phyloP scores from a whole-genome alignment of 2,113 vertebrate species.

The Sander vitreus region DNA sequence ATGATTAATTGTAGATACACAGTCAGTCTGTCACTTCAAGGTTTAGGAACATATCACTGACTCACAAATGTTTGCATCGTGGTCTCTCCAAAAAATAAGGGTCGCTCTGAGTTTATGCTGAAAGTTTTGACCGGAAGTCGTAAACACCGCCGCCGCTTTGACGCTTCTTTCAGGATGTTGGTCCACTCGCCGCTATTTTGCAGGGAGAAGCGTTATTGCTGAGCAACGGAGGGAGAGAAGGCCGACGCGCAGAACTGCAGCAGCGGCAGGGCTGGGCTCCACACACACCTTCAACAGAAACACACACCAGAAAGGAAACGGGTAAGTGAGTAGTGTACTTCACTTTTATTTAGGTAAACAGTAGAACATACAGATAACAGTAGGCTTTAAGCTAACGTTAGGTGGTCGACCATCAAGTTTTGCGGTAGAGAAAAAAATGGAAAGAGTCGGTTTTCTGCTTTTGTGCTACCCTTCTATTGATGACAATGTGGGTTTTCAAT shows the following conservation, averaged over 20 bases:
- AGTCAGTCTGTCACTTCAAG: background rate
- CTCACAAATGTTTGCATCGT: background rate
- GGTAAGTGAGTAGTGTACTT: conserved; percentile 54
- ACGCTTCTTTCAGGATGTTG: background rate
- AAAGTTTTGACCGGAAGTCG: conserved; percentile 2
- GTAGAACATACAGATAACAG: too few species aligned
- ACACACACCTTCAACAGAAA: conserved; percentile 32
- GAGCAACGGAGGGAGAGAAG: conserved; percentile 71
- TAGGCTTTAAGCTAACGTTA: background rate
- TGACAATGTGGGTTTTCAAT: conserved; percentile 17
- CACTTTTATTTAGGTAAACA: conserved; percentile 8
- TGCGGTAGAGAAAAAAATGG: conserved; percentile 3
- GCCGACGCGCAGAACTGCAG: conserved; percentile 59
- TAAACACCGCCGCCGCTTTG: background rate
- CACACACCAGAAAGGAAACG: conserved; percentile 35
- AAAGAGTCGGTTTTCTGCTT: conserved; percentile 29
- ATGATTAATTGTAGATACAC: background rate
- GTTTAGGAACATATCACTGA: background rate
- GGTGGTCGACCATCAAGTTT: conserved; percentile 48
- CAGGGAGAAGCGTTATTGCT: conserved; percentile 57
- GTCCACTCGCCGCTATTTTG: conserved; percentile 39
- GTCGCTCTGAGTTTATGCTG: conserved; percentile 54
- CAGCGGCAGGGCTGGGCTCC: conserved; percentile 69
- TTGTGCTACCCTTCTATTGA: conserved; percentile 38
- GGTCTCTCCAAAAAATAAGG: too few species aligned